Evolutionary conservation across 2,113 vertebrate species (phyloP), one percentile per base, ranked within the genome.

Genomic region (Sebastes fasciatus): DNA sequence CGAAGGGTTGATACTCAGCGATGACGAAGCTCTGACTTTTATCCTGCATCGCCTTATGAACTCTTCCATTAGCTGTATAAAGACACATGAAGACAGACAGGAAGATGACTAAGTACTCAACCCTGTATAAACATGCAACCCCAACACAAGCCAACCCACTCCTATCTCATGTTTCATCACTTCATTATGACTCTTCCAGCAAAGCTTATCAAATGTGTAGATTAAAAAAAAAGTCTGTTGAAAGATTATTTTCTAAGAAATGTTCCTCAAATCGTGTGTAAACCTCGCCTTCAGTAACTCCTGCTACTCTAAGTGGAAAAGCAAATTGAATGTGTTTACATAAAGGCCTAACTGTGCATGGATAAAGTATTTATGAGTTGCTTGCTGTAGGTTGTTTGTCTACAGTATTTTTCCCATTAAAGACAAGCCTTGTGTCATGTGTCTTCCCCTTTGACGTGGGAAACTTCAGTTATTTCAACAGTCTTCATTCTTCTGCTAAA

Each of bases 1-100:
- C 1, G 17, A 95, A 94, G 0, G 87, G 88, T 10, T 2, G 65
- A 19, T 94, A 94, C 75, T 94, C 95, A 0, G 93, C 89, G 2
- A 94, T 91, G 72, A 95, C 6, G 11, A 95, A 93, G 1, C 46
- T 8, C 0, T 74, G 40, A 4, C 0, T 75, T 2, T 62, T 0
- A 6, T 17, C 52, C 7, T 89, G 90, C 42, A 91, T 5, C 14
- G 92, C 80, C 51, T 96, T 95, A 43, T 96, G 95, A 66, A 96
- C 60, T 0, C 34, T 13, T 62, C 94, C 95, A 40, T 80, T 86
- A 14, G 78, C 95, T 96, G 58, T 67, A 11, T 0, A 9, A 48
- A 6, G 7, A 64, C 34, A 34, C 34, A 34, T 34, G 34, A 34
- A 34, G 34, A 34, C 34, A 17, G 21, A 45, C 10, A 10, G 12